Evolutionary conservation across 2,113 vertebrate species (phyloP).

Genomic region (Tonatia bakeri): DNA sequence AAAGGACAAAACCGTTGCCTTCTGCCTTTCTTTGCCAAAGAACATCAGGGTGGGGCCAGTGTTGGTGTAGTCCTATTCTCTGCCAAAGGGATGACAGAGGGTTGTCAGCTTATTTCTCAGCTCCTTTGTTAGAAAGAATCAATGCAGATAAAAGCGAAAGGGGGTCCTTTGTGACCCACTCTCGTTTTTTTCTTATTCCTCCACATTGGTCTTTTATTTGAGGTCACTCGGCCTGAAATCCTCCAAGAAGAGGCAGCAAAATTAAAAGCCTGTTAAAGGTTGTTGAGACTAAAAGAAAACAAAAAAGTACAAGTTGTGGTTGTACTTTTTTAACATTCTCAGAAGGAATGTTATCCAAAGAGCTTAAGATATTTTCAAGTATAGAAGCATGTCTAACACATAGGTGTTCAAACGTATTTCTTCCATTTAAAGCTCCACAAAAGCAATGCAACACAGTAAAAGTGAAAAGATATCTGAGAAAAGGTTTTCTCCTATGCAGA

Average conservation of each 20-base stretch:
- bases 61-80: background rate
- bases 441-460: background rate
- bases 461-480: background rate
- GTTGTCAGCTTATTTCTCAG: background rate
- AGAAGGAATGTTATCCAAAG: background rate
- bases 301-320: background rate
- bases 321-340: too few species aligned
- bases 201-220: background rate
- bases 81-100: background rate
- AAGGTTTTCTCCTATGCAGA: background rate
- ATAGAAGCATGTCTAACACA: background rate
- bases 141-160: background rate
- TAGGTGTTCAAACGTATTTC: background rate
- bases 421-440: constrained; percentile 5
- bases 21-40: constrained; percentile 21
- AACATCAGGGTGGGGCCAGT: background rate
- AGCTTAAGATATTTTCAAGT: background rate
- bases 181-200: background rate
- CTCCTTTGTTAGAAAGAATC: background rate
- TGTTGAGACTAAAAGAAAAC: background rate
- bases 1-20: background rate
- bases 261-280: background rate
- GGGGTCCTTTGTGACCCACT: background rate
- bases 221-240: background rate
- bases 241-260: background rate